Conservation (phyloP, 2,113 vertebrate species). For the Chrysochloris asiatica region DNA sequence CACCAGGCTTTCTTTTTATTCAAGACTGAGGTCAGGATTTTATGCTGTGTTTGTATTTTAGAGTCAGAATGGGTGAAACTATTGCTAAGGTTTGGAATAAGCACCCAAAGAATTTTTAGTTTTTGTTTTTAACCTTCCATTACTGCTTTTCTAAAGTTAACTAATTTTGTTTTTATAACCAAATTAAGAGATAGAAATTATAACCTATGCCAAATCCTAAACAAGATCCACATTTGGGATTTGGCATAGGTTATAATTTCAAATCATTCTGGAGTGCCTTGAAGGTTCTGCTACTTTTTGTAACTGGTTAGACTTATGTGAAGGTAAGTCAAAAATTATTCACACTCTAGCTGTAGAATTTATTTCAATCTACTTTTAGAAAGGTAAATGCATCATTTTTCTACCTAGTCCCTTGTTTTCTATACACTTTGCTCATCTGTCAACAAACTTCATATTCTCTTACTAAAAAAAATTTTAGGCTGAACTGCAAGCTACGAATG, state of each 20-base stretch:
- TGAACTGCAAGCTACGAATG: too few relatives aligned
- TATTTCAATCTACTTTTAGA: too few relatives aligned
- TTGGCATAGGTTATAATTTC: constrained; percentile 31
- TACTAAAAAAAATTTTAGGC: too few relatives aligned
- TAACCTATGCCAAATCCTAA: too few relatives aligned
- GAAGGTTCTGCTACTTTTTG: constrained; percentile 30
- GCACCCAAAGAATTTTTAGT: background rate
- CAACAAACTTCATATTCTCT: too few relatives aligned
- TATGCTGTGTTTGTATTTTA: constrained; percentile 40
- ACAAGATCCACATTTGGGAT: background rate
- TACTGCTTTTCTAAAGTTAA: background rate
- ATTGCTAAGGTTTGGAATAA: background rate
- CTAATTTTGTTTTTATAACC: constrained; percentile 44
- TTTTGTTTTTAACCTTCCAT: background rate
- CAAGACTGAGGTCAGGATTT: background rate
- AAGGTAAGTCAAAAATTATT: too few relatives aligned
- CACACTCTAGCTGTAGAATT: too few relatives aligned
- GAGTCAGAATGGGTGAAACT: constrained; percentile 27
- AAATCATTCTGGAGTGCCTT: background rate
- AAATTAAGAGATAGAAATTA: background rate
- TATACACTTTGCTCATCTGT: too few relatives aligned
- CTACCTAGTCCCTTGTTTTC: too few relatives aligned
- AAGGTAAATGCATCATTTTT: too few relatives aligned
- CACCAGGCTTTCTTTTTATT: constrained; percentile 24
- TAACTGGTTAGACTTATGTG: background rate